Percentiles rank a stretch among this genome's conserved stretches.
Conservation (phyloP, 2,888 invertebrate genomes). For the Athripsodes cinereus region DNA sequence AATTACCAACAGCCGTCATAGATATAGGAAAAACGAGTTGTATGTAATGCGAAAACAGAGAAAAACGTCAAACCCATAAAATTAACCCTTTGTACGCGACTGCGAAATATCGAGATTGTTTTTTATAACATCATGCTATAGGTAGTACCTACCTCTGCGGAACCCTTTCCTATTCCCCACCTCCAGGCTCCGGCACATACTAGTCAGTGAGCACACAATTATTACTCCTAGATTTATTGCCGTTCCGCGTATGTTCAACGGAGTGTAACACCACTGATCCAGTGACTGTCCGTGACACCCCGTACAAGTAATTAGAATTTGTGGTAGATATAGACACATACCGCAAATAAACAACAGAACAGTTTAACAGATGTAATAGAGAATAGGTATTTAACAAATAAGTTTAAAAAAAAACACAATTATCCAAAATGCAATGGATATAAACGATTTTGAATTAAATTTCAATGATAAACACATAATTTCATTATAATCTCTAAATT, state of each 20-base stretch:
- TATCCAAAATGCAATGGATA: too few species aligned
- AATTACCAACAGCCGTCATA: conserved; percentile 16
- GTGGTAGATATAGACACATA: too few species aligned
- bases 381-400: too few species aligned
- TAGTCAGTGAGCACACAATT: conserved; percentile 21
- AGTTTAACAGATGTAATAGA: too few species aligned
- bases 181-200: too few species aligned
- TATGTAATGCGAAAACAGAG: conserved; percentile 25
- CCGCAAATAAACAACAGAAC: too few species aligned
- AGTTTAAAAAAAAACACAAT: too few species aligned
- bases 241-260: conserved; percentile 27
- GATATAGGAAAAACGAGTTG: too few species aligned
- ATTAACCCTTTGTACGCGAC: conserved; percentile 26
- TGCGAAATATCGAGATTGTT: conserved; percentile 25
- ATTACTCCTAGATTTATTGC: conserved; percentile 27
- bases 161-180: conserved; percentile 17
- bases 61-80: conserved; percentile 28
- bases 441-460: too few species aligned
- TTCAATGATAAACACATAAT: too few species aligned
- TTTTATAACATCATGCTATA: conserved; percentile 6
- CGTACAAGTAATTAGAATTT: too few species aligned
- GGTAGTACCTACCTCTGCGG: conserved; percentile 19
- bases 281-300: conserved; percentile 8
- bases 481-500: too few species aligned
- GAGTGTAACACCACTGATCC: conserved; percentile 23